Evolutionary conservation across 2,113 vertebrate genomes (phyloP).

Genomic region (Coryphaenoides rupestris): DNA sequence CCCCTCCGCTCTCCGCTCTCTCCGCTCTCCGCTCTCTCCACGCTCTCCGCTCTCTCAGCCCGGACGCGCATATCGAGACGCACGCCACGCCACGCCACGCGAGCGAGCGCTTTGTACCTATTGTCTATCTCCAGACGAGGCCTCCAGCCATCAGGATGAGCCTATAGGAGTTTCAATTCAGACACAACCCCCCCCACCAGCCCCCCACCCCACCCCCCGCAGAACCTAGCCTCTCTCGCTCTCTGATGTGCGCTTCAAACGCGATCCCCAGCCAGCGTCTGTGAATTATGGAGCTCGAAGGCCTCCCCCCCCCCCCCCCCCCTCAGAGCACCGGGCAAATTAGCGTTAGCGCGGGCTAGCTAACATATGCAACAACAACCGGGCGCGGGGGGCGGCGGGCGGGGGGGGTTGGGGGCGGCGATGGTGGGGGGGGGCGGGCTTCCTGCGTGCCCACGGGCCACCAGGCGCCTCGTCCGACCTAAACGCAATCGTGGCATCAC

Average conservation of each 20-base stretch:
- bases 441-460: conserved; percentile 54
- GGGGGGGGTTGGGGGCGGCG: no score
- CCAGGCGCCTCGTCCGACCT: conserved; percentile 24
- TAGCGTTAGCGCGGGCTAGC: no score
- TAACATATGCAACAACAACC: conserved; percentile 77
- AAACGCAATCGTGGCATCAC: conserved; percentile 53
- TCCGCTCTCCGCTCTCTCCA: no score
- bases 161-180: conserved; percentile 19
- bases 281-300: conserved; percentile 73
- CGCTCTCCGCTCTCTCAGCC: conserved; percentile 48
- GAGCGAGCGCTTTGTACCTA: conserved; percentile 75
- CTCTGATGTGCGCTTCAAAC: conserved; percentile 74
- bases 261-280: conserved; percentile 31
- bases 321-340: conserved; percentile 74
- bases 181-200: conserved; percentile 30
- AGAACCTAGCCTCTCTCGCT: conserved; percentile 60
- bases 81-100: no score
- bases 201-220: no score
- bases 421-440: no score
- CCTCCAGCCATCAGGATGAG: conserved; percentile 69
- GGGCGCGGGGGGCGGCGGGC: no score
- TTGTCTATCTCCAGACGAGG: conserved; percentile 57
- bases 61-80: conserved; percentile 59
- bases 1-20: conserved; percentile 24
- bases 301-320: no score